Evolutionary conservation across 2,797 vertebrate species (phyloP).

Genomic region (Mormyrus hasselquistii): DNA sequence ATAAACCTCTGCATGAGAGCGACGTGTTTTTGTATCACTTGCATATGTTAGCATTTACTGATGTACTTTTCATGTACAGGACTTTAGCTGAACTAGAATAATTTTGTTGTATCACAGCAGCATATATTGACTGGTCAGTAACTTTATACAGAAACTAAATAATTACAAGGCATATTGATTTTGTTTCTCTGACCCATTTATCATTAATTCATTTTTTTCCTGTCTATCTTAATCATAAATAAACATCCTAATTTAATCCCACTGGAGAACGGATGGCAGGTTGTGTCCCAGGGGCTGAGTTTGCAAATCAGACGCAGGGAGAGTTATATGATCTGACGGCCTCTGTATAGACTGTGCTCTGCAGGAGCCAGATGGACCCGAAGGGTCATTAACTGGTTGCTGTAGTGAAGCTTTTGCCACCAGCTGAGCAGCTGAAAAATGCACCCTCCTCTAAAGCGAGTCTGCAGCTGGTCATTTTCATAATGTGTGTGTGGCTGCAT

Average conservation of each 20-base stretch:
- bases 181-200: constrained; percentile 8
- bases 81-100: background rate
- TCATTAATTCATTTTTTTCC: background rate
- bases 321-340: background rate
- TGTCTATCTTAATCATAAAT: background rate
- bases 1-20: background rate
- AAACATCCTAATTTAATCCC: constrained; percentile 5
- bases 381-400: constrained; percentile 12
- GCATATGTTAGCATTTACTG: background rate
- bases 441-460: background rate
- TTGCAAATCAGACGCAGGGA: background rate
- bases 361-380: constrained; percentile 6
- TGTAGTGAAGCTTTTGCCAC: background rate
- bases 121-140: background rate
- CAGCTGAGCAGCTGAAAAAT: background rate
- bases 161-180: background rate
- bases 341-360: background rate
- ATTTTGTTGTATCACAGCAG: no score
- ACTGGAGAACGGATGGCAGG: background rate
- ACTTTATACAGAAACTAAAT: background rate
- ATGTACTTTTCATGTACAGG: background rate
- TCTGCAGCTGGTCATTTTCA: constrained; percentile 3
- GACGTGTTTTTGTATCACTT: background rate
- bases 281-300: background rate
- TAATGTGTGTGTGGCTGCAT: background rate